A percentile compares a stretch with the other conserved stretches of the same genome.
Conservation (phyloP, 2,888 invertebrate genomes). For the Sinopyrophorus schimmeli region DNA sequence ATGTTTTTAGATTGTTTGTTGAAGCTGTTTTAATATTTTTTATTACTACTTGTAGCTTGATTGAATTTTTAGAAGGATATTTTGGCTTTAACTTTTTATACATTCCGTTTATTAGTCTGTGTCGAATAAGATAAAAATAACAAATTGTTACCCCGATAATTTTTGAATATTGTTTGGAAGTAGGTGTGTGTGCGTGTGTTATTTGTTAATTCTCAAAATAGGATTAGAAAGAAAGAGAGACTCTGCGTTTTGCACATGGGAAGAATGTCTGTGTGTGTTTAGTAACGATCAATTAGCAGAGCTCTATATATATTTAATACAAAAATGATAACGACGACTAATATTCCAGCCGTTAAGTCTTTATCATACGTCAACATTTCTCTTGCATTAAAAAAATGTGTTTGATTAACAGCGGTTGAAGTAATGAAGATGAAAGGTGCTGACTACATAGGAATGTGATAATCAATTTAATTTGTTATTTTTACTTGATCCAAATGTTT, state of each 20-base stretch:
- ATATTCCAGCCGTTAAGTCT: constrained; percentile 38
- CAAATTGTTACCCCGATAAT: constrained; percentile 1
- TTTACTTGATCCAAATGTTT: constrained; percentile 50
- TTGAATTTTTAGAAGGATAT: constrained; percentile 21
- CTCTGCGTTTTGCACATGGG: constrained; percentile 31
- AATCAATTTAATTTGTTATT: constrained; percentile 53
- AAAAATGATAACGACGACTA: constrained; percentile 33
- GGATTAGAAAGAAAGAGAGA: constrained; percentile 19
- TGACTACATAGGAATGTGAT: constrained; percentile 54
- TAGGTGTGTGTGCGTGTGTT: no score
- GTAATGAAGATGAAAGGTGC: constrained; percentile 46
- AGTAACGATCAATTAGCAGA: constrained; percentile 26
- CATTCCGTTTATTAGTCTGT: constrained; percentile 17
- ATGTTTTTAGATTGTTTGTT: constrained; percentile 22
- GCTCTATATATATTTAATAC: constrained; percentile 35
- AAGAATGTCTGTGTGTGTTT: constrained; percentile 31
- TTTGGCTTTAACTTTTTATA: constrained; percentile 23
- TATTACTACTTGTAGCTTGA: constrained; percentile 22
- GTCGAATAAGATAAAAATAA: constrained; percentile 3
- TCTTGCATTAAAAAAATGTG: constrained; percentile 33
- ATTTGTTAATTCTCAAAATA: constrained; percentile 20
- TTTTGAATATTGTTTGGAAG: constrained; percentile 11
- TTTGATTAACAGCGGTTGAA: constrained; percentile 24
- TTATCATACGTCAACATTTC: constrained; percentile 44
- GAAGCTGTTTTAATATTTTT: constrained; percentile 22